Evolutionary conservation across 2,888 invertebrate genomes (phyloP), one percentile per base, ranked within the genome.

Genomic region (Meandrusa payeni): DNA sequence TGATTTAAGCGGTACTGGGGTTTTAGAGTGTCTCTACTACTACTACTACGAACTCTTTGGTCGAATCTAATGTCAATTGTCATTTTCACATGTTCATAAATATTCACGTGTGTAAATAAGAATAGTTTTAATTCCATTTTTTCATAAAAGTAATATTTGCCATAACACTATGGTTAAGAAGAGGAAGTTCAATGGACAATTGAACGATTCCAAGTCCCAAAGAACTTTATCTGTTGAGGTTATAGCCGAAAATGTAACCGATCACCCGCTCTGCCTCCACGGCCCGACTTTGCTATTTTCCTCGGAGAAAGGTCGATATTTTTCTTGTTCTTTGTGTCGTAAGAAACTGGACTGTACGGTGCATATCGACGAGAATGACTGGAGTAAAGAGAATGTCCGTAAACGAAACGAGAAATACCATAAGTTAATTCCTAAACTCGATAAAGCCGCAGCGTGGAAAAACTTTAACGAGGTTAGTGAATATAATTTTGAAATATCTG

Each of bases 291-390:
- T 95, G 43, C 73, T 94, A 38, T 95, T 95, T 85, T 90, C 91
- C 10, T 74, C 69, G 24, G 82, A 82, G 51, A 80, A 88, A 39
- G 83, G 89, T 23, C 83, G 88, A 52, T 97, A 92, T 76, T 97
- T 89, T 74, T 93, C 94, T 0, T 97, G 97, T 73, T 92, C 97
- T 0, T 94, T 95, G 0, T 95, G 94, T 69, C 90, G 97, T 41
- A 93, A 95, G 62, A 89, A 93, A 48, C 94, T 94, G 62, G 89
- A 92, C 5, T 97, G 97, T 63, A 81, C 89, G 2, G 93, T 95
- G 66, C 93, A 91, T 57, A 87, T 93, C 17, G 71, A 85, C 1
- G 87, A 90, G 55, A 72, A 85, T 28, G 79, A 82, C 38, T 91
- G 91, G 90, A 65, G 86, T 37, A 73, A 85, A 28, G 87, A 90